Evolutionary conservation across 2,888 invertebrate species (phyloP), one percentile per base, ranked within the genome.

Genomic region (Lepidocyrtoides sp.): DNA sequence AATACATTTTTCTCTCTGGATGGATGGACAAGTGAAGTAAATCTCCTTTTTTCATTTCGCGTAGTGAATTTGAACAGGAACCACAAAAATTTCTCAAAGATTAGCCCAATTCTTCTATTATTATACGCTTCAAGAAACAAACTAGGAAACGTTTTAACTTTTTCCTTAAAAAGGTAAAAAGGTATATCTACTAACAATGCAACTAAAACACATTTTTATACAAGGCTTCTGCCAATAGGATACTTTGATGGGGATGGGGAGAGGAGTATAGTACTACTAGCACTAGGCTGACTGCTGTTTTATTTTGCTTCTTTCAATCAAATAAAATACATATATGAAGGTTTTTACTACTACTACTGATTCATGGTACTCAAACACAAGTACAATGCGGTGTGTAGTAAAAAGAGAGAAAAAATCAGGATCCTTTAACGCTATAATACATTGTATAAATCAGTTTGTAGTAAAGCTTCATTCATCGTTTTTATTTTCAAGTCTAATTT

Each of bases 21-120:
- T 63, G 82, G 60, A 82, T 44, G 82, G 63, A 82, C 17, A 81
- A 77, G 51, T 54, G 77, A 79, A 79, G 54, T 54, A 20, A 79
- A 57, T 79, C 75, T 48, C 75, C 12, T 57, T 79, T 79, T 79
- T 77, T 29, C 57, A 20, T 57, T 81, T 51, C 54, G 26, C 51
- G 44, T 36, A 54, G 48, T 77, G 26, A 77, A 77, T 51, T 36
- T 79, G 57, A 79, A 36, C 32, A 23, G 29, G 51, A 57, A 79
- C 79, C 79, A 57, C 79, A 79, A 79, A 48, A 57, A 54, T 57
- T 36, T 32, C 32, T 29, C 17, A 79, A 57, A 79, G 79, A 79
- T 57, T 57, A 79, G 32, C 32, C 54, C 57, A 54, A 79, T 79
- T 75, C 36, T 32, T 5, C 51, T 17, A 51, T 32, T 75, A 66